Base-by-base conservation (phyloP, 2,888 invertebrate genomes). In the Willowsia nigromaculata region DNA sequence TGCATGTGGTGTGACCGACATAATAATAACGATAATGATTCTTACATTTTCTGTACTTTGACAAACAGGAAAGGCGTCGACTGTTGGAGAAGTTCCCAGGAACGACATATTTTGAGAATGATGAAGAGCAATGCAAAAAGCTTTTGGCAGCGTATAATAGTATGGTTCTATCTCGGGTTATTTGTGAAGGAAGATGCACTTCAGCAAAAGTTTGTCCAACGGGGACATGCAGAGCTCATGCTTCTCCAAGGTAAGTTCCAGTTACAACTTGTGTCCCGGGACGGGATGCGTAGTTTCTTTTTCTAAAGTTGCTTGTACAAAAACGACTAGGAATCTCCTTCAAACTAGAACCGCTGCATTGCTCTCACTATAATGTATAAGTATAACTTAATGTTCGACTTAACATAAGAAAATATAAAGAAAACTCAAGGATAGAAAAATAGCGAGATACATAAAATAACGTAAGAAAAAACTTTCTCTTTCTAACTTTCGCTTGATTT, bases 121-220 rank as follows among this genome's bases (percentile, higher is more conserved):
- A 98, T 93, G 95, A 96, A 89, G 95, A 96, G 22, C 96, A 97
- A 93, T 98, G 97, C 93, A 95, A 96, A 27, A 94, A 96, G 25
- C 97, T 97, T 94, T 95, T 98, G 92, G 96, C 96, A 93, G 96
- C 96, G 90, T 98, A 98, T 94, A 97, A 97, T 93, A 96, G 96
- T 90, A 95, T 97, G 94, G 94, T 97, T 81, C 95, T 96, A 93
- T 96, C 97, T 89, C 95, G 96, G 90, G 96, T 97, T 93, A 97
- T 98, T 91, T 98, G 98, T 94, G 97, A 98, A 94, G 97, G 97
- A 65, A 96, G 96, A 93, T 98, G 98, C 93, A 95, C 96, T 3
- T 95, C 97, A 95, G 97, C 97, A 68, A 96, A 97, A 93, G 96
- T 96, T 92, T 98, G 97, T 94, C 98, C 97, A 7, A 97, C 97